phyloP scores from a whole-genome alignment of 2,888 invertebrate genomes.

The Volucella zonaria region DNA sequence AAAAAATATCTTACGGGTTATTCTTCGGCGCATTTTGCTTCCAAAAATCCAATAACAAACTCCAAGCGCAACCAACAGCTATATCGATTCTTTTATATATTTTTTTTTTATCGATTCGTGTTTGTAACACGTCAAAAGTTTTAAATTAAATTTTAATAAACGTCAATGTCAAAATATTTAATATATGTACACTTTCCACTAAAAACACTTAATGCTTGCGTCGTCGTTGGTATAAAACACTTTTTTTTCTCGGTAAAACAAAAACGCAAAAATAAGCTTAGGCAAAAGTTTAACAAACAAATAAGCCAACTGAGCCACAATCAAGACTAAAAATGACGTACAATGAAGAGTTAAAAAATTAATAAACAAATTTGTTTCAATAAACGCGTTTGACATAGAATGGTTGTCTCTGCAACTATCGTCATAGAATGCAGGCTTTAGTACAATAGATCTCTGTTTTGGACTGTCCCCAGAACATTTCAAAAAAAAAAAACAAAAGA shows the following conservation, averaged over 20 bases:
- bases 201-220: background rate
- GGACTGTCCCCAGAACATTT: background rate
- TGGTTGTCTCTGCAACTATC: background rate
- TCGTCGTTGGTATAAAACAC: background rate
- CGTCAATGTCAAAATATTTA: background rate
- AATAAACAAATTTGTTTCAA: background rate
- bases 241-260: background rate
- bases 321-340: background rate
- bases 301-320: too few species aligned
- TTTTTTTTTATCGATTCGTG: too few species aligned
- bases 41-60: slow-evolving; percentile 19
- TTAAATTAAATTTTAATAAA: slow-evolving; percentile 4
- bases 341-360: background rate
- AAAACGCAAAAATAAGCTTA: background rate
- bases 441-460: background rate
- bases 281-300: slow-evolving; percentile 11
- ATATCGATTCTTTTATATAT: background rate
- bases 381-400: background rate
- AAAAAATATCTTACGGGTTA: slow-evolving; percentile 77
- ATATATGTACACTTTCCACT: slow-evolving; percentile 1
- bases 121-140: slow-evolving; percentile 1
- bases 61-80: slow-evolving; percentile 13
- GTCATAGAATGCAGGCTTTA: too few species aligned
- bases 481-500: background rate
- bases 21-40: slow-evolving; percentile 77